phyloP scores from a whole-genome alignment of 2,888 invertebrate genomes.

The Flexamia atlantica region DNA sequence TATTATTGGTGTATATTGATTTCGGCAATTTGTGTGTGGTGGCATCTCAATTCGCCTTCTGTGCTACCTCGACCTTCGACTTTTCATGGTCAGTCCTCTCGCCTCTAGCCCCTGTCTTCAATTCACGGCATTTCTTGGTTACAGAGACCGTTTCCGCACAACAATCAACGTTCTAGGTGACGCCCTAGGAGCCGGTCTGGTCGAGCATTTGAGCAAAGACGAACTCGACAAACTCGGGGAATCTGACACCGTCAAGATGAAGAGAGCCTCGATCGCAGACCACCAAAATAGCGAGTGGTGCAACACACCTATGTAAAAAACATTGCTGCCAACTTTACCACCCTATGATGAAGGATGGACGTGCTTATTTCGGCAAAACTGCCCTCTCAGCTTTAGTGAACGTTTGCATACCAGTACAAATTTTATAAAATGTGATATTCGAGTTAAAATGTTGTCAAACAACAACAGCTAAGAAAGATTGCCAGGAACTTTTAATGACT shows the following conservation, averaged over 20 bases:
- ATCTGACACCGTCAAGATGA: constrained; percentile 31
- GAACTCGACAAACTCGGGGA: constrained; percentile 76
- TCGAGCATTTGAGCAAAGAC: constrained; percentile 88
- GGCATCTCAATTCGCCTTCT: background rate
- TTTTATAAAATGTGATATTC: background rate
- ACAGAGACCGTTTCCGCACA: constrained; percentile 90
- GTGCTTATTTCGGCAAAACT: constrained; percentile 1
- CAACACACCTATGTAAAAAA: constrained; percentile 33
- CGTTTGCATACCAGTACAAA: background rate
- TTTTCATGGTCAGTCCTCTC: background rate
- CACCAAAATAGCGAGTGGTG: constrained; percentile 44
- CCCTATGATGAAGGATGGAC: background rate
- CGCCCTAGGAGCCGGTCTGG: constrained; percentile 94
- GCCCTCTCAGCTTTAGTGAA: background rate
- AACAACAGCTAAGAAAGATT: background rate
- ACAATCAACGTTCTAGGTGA: constrained; percentile 97
- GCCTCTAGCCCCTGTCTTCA: constrained; percentile 29
- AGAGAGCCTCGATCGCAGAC: constrained; percentile 5
- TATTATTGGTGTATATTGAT: no score
- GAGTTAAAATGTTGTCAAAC: background rate
- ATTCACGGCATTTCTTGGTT: constrained; percentile 69
- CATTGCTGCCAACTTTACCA: background rate
- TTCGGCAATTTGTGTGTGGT: background rate
- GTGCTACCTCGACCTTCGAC: background rate
- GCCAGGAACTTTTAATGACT: background rate